Percentiles rank a stretch among this genome's conserved stretches.
These are phyloP conservation scores for Cottoperca gobio DNA, from an alignment of 2,797 vertebrate genomes.

Conservation along the genomic window DNA sequence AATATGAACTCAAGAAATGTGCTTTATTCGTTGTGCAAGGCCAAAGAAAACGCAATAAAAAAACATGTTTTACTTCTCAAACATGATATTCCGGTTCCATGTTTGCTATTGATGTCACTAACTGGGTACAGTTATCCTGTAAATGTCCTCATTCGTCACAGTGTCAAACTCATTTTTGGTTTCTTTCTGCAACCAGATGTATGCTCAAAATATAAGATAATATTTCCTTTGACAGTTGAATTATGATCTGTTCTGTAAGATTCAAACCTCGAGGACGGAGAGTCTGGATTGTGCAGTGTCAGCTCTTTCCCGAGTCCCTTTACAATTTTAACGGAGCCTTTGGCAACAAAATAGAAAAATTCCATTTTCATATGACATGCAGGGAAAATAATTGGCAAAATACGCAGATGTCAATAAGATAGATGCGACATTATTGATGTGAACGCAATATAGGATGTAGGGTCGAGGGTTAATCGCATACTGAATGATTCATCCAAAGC, in stretches of 20 bases:
- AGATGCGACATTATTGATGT: slow-evolving; percentile 11
- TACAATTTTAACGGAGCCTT: not conserved
- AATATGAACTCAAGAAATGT: slow-evolving; percentile 45
- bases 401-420: not conserved
- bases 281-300: not conserved
- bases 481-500: not conserved
- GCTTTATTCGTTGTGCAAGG: slow-evolving; percentile 47
- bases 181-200: not conserved
- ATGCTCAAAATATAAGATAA: not conserved
- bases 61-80: slow-evolving; percentile 41
- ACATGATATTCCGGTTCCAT: slow-evolving; percentile 40
- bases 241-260: slow-evolving; percentile 9
- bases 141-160: slow-evolving; percentile 16
- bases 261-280: not conserved
- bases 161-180: not conserved
- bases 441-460: not conserved
- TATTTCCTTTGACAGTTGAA: slow-evolving; percentile 8
- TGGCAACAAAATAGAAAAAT: slow-evolving; percentile 9
- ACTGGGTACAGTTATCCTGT: not conserved
- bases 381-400: slow-evolving; percentile 9
- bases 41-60: slow-evolving; percentile 73
- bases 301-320: slow-evolving; percentile 2
- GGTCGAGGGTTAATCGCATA: slow-evolving; percentile 9
- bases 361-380: not conserved
- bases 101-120: slow-evolving; percentile 9